A percentile compares a stretch with the other conserved stretches of the same genome.
Conservation (phyloP, 2,113 vertebrate genomes). For the Cygnus buccinator region DNA sequence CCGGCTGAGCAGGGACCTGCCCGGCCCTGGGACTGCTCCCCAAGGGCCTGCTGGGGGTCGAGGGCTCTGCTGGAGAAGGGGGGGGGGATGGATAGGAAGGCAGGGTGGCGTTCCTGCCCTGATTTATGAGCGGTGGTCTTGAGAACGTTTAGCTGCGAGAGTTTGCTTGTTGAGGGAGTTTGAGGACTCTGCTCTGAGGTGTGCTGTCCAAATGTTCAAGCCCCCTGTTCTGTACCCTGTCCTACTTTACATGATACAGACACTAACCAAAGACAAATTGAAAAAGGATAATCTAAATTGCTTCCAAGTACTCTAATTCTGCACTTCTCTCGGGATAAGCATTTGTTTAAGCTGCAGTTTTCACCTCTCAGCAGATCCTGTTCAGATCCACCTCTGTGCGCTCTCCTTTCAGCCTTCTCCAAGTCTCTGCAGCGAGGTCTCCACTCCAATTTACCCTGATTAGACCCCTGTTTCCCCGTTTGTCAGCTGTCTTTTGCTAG, state of each 20-base stretch:
- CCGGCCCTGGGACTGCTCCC: fast-evolving
- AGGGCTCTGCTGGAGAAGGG: not conserved
- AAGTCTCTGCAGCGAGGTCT: not conserved
- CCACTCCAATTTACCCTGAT: not conserved
- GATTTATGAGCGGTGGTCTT: not conserved
- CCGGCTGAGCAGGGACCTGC: not conserved
- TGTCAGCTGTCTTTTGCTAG: not conserved
- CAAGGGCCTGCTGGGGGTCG: fast-evolving
- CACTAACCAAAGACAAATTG: not conserved
- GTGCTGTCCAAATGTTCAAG: not conserved
- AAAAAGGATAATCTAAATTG: constrained; percentile 4
- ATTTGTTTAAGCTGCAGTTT: not conserved
- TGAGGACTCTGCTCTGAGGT: not conserved
- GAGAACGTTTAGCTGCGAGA: fast-evolving
- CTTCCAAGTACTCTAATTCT: not conserved
- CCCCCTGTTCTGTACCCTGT: not conserved
- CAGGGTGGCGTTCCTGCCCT: not conserved
- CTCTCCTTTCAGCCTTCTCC: not conserved
- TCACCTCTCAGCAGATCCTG: not conserved
- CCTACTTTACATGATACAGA: not conserved
- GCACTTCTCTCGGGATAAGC: not conserved
- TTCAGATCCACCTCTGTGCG: not conserved
- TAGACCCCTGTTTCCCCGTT: not conserved
- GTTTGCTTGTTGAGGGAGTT: not conserved
- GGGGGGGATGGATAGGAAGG: not conserved